These are phyloP conservation scores for Metacarcinus magister DNA, from an alignment of 2,888 invertebrate genomes.

Conservation along the genomic window DNA sequence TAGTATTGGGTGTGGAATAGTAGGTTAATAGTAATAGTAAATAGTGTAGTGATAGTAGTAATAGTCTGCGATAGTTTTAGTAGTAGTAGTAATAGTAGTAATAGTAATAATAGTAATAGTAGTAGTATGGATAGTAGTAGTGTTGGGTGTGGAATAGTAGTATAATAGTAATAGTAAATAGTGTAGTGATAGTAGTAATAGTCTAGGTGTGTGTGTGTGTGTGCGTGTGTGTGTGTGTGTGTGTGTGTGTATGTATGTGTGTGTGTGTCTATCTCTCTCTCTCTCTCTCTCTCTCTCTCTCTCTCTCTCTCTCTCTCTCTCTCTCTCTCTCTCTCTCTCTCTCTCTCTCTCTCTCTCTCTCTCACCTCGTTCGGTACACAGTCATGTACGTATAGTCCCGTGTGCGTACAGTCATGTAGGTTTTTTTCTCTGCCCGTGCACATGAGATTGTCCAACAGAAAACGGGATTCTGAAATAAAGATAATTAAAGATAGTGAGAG, in stretches of 20 bases:
- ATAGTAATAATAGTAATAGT: background rate
- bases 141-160: no score
- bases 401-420: slow-evolving; percentile 73
- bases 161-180: no score
- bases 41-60: slow-evolving; percentile 18
- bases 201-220: no score
- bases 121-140: no score
- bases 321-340: background rate
- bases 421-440: slow-evolving; percentile 67
- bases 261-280: background rate
- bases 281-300: no score
- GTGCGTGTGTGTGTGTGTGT: no score
- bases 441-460: background rate
- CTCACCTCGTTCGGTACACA: slow-evolving; percentile 79
- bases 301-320: no score
- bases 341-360: background rate
- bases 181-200: slow-evolving; percentile 22
- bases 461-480: background rate
- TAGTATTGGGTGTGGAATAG: no score
- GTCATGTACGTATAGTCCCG: slow-evolving; percentile 76
- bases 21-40: no score
- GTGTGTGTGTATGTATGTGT: no score
- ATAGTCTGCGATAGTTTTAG: no score
- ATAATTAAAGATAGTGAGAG: background rate
- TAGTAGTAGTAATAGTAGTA: no score